Evolutionary conservation across 2,888 invertebrate genomes (phyloP), one percentile per base, ranked within the genome.

Genomic region (Fabriciana adippe): DNA sequence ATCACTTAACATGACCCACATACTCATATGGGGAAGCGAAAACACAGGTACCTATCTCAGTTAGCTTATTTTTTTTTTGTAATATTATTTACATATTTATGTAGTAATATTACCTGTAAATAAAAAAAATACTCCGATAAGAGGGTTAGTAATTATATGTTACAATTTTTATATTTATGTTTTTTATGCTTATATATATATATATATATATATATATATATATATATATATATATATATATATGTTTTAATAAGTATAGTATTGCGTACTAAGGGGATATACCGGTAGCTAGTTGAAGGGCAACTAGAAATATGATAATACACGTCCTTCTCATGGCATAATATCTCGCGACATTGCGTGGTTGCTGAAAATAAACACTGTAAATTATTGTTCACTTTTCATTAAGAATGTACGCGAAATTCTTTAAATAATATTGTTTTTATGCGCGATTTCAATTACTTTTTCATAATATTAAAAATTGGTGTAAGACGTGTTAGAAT

Each of bases 291-390:
- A 45, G 14, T 31, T 61, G 51, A 61, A 53, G 61, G 61, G 18
- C 61, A 41, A 51, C 21, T 21, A 53, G 51, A 61, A 61, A 61
- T 61, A 53, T 61, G 61, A 61, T 61, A 61, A 51, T 35, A 48
- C 18, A 21, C 61, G 51, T 53, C 51, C 61, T 51, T 41, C 53
- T 41, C 51, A 15, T 51, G 61, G 41, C 51, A 53, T 35, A 16
- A 61, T 35, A 31, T 26, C 61, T 51, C 50, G 18, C 61, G 18
- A 61, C 50, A 51, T 61, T 61, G 61, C 51, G 61, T 35, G 51
- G 15, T 35, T 35, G 18, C 31, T 35, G 61, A 50, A 61, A 61
- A 61, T 50, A 18, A 31, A 16, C 35, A 18, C 15, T 26, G 21
- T 61, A 16, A 51, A n/a, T 41, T 61, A 21, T 41, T 61, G 61